These are phyloP conservation scores for Grammomys dolichurus DNA, from an alignment of 2,113 vertebrate species.

Conservation along the genomic window DNA sequence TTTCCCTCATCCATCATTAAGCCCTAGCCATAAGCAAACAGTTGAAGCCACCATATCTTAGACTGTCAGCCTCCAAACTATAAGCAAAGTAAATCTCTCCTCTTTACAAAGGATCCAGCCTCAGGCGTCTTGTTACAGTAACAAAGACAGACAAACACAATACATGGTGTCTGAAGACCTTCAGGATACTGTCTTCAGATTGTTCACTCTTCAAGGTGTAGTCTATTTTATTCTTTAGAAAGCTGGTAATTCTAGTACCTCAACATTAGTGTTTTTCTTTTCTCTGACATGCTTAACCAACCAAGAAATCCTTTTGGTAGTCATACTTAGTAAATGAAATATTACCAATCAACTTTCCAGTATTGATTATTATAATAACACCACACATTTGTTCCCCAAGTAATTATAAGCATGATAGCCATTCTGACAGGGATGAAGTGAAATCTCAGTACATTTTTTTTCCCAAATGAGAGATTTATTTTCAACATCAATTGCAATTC, in stretches of 20 bases:
- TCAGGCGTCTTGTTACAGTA: not conserved
- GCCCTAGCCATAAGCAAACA: not conserved
- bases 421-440: not conserved
- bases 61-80: not conserved
- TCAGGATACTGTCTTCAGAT: not conserved
- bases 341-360: not conserved
- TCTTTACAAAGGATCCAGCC: not conserved
- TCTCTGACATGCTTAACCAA: conserved; percentile 9
- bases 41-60: too few relatives aligned
- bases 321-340: not conserved
- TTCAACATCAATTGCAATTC: conserved; percentile 14
- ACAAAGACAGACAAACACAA: not conserved
- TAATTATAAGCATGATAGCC: not conserved
- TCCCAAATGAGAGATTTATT: conserved; percentile 51
- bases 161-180: not conserved
- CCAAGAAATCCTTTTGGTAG: conserved; percentile 32
- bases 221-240: conserved; percentile 6
- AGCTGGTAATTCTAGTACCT: not conserved
- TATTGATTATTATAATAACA: not conserved
- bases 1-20: not conserved
- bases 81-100: not conserved
- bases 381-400: not conserved
- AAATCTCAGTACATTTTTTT: not conserved
- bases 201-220: not conserved
- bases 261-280: not conserved